Percentiles rank a stretch among this genome's conserved stretches.
Evolutionary conservation across 2,888 invertebrate genomes (phyloP).

Genomic region (Lymantria monacha): DNA sequence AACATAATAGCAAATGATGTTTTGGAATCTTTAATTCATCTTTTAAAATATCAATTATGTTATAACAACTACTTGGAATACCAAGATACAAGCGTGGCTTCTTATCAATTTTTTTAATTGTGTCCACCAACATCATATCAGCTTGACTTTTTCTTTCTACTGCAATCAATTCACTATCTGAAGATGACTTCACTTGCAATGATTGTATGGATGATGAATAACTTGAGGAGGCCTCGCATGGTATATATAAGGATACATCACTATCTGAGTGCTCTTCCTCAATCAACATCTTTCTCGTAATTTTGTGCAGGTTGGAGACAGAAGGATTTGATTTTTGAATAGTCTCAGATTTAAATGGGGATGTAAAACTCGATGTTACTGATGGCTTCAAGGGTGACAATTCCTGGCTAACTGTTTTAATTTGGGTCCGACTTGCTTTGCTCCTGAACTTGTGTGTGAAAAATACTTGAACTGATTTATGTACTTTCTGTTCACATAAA

Average conservation of each 20-base stretch:
- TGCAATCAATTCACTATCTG: neutral
- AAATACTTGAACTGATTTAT: neutral
- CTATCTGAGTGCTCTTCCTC: constrained; percentile 8
- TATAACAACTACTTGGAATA: constrained; percentile 11
- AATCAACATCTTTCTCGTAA: neutral
- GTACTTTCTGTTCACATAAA: constrained; percentile 13
- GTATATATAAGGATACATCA: neutral
- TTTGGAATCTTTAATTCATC: constrained; percentile 7
- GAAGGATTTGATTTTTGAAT: constrained; percentile 45
- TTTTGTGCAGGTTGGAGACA: constrained; percentile 2
- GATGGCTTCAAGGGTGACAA: constrained; percentile 12
- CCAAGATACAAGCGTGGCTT: constrained; percentile 15
- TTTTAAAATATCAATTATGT: constrained; percentile 6
- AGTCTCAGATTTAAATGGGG: constrained; percentile 19
- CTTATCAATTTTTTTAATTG: constrained; percentile 16
- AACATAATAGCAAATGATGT: constrained; percentile 12
- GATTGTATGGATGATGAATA: neutral
- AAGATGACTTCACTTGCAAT: constrained; percentile 3
- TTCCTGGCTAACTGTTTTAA: neutral
- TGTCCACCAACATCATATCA: constrained; percentile 2
- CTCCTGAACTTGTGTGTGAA: neutral
- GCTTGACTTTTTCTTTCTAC: constrained; percentile 13
- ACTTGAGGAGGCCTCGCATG: neutral
- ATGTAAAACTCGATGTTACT: constrained; percentile 10
- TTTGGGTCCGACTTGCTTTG: neutral